Evolutionary conservation across 2,113 vertebrate species (phyloP).

Genomic region (Astur gentilis): DNA sequence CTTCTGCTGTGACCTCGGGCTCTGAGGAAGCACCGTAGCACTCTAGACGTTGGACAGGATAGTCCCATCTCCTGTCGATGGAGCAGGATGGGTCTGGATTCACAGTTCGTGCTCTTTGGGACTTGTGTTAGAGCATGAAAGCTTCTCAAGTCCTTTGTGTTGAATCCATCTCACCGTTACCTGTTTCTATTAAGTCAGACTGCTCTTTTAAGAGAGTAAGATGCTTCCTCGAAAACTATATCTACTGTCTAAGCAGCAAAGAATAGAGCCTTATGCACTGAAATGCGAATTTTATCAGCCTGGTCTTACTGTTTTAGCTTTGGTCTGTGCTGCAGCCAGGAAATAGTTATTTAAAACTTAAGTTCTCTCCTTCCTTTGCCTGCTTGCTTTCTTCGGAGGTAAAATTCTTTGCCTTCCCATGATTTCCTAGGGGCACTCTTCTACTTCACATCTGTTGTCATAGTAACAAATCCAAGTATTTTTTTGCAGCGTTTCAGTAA

Average conservation of each 20-base stretch:
- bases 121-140: neutral
- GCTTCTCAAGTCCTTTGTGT: neutral
- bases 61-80: neutral
- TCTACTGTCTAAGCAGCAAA: neutral
- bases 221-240: neutral
- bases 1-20: neutral
- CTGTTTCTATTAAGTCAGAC: neutral
- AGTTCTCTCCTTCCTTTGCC: neutral
- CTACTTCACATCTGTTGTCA: slow-evolving; percentile 6
- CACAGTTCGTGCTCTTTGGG: neutral
- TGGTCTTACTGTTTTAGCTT: neutral
- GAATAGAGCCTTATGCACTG: neutral
- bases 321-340: neutral
- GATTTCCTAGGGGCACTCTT: neutral
- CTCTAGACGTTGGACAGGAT: neutral
- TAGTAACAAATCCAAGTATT: slow-evolving; percentile 15
- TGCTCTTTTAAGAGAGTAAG: neutral
- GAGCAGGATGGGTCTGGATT: neutral
- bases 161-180: neutral
- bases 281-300: neutral
- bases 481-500: neutral
- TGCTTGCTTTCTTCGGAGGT: neutral
- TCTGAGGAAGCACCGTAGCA: neutral
- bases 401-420: neutral
- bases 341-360: neutral